These are phyloP conservation scores for Eurois occulta DNA, from an alignment of 2,888 invertebrate species.

Conservation along the genomic window DNA sequence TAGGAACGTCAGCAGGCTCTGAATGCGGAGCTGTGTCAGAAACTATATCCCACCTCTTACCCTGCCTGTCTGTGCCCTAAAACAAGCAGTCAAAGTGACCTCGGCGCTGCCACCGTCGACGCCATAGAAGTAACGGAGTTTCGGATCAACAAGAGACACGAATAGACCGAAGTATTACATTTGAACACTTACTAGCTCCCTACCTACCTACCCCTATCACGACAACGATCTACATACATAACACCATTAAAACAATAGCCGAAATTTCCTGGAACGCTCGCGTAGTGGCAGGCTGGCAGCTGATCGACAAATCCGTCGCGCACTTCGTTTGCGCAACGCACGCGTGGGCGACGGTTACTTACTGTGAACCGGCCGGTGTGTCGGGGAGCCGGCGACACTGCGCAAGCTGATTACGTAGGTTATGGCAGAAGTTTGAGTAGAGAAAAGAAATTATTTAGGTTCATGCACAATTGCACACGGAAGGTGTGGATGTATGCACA, in stretches of 20 bases:
- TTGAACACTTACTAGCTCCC: background rate
- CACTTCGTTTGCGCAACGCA: slow-evolving; percentile 62
- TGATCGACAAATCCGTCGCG: slow-evolving; percentile 72
- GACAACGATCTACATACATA: background rate
- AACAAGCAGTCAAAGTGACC: background rate
- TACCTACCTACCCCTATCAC: background rate
- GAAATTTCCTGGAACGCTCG: slow-evolving; percentile 59
- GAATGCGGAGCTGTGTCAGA: background rate
- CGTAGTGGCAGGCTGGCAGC: slow-evolving; percentile 72
- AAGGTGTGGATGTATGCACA: background rate
- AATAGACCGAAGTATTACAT: background rate
- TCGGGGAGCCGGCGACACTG: slow-evolving; percentile 30
- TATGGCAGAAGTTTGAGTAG: slow-evolving; percentile 43
- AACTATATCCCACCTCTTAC: background rate
- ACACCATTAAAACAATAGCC: slow-evolving; percentile 60
- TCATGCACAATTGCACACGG: background rate
- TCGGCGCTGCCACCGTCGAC: background rate
- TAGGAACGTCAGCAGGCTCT: background rate
- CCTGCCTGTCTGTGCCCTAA: background rate
- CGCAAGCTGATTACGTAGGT: slow-evolving; percentile 23
- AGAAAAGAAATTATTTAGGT: background rate
- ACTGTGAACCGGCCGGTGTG: slow-evolving; percentile 55
- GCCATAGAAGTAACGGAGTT: background rate
- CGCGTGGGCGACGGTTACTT: slow-evolving; percentile 67
- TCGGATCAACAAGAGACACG: background rate